Evolutionary conservation across 2,888 invertebrate genomes (phyloP), one percentile per base, ranked within the genome.

Genomic region (Rhagophthalmus giganteus): DNA sequence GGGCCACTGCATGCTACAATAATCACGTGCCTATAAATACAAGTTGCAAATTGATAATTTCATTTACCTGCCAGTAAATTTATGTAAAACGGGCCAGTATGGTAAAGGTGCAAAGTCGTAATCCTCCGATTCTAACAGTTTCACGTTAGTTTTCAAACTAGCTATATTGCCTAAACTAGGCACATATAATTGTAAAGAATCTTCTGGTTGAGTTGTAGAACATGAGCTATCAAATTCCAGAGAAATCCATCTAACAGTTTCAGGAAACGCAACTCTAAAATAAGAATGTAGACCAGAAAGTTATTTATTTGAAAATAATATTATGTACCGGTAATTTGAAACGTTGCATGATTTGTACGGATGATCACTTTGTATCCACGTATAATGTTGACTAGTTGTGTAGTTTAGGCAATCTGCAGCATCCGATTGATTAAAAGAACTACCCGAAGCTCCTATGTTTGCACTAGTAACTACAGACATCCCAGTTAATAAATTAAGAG

Each of bases 351-450:
- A 88, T 73, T 90, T 90, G 75, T 98, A 98, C 0, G 98, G 98
- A 79, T 98, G 98, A 27, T 95, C 94, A 71, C 95, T 95, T 76
- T 98, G 97, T 1, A 95, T 85, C 80, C 92, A 86, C 2, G 93
- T 89, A 71, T 92, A 94, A 76, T 91, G 90, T 67, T 88, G 86
- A 51, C 91, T 89, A 1, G 92, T 90, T 14, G 91, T 92, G 37
- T 68, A 68, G 2, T 62, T 57, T 45, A 59, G 63, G 35, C 57
- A 57, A 32, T 71, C 71, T 3, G 51, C 45, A 8, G 46, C 49
- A 34, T 70, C 69, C 39, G 41, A 46, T 9, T 63, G 62, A 57
- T 65, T 68, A 20, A 64, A 57, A 28, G 67, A 67, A 11, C 67
- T 56, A 46, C 53, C 64, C 27, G 65, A 60, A 26, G 45, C 55